Base-by-base conservation (phyloP, 2,113 vertebrate species). In the Nyctibius bracteatus region DNA sequence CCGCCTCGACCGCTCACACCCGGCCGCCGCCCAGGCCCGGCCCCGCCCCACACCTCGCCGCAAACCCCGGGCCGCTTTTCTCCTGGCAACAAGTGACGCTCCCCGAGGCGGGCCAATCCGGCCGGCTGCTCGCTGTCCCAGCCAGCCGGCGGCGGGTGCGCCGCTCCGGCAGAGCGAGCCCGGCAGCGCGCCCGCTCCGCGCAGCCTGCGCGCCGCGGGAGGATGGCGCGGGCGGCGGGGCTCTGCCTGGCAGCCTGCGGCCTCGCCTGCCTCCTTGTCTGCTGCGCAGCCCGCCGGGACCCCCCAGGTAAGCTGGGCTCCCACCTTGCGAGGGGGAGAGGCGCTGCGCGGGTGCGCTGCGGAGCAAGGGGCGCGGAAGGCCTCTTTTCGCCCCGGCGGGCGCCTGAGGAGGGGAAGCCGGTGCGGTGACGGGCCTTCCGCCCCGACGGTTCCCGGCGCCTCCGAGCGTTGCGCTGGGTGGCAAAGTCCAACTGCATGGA, bases 291-390 rank as follows among this genome's bases (percentile, higher is more conserved):
- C 14, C 67, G 57, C 24, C 44, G 31, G 51, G 72, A 82, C 24
- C 37, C 84, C 67, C 35, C 97, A 96, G 98, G 98, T 98, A 97
- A 98, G 77, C 25, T 37, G n/a, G 22, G 39, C 18, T 46, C 66
- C 30, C 31, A 6, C 22, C 16, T 68, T 37, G 44, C 35, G 14
- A 41, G 5, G 12, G 25, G 22, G 1, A 17, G 25, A n/a, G 6
- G n/a, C 15, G 59, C 24, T n/a, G 41, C 52, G 85, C 55, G 80
- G 47, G 55, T 10, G 90, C 54, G 52, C 41, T 4, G 74, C 44
- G 16, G 39, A 1, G 33, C 28, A 10, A 5, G n/a, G 41, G 31
- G 27, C 18, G 58, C 61, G 44, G 66, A 35, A 24, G 52, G 51
- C n/a, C 23, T 21, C 39, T 24, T n/a, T 18, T 31, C 9, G 22